Conservation (phyloP, 2,113 vertebrate species). For the Solenodon paradoxus region DNA sequence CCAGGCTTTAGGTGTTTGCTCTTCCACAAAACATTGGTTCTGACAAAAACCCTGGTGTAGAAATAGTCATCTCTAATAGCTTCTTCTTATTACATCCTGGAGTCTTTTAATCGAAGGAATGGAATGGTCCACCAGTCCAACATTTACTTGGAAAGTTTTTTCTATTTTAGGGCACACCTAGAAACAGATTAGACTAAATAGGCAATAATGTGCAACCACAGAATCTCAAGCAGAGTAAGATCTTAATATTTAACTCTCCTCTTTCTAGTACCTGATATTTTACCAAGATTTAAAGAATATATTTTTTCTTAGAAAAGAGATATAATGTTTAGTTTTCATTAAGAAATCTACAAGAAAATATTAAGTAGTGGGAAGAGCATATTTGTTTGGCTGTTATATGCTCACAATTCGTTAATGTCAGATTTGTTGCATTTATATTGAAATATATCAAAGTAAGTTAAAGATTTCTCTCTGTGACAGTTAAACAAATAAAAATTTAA, state of each 20-base stretch:
- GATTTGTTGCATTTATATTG: background rate
- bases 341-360: background rate
- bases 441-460: background rate
- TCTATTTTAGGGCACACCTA: slow-evolving; percentile 15
- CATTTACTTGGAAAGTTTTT: slow-evolving; percentile 16
- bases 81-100: background rate
- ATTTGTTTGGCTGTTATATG: background rate
- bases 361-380: background rate
- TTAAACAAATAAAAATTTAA: background rate
- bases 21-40: background rate
- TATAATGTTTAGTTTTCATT: background rate
- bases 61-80: slow-evolving; percentile 27
- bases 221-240: background rate
- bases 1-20: background rate
- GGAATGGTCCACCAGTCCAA: background rate
- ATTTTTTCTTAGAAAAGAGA: background rate
- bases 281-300: background rate
- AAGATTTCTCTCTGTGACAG: slow-evolving; percentile 11
- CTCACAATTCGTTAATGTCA: background rate
- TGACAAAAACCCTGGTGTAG: background rate
- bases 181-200: slow-evolving; percentile 10
- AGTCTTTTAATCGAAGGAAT: background rate
- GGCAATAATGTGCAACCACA: background rate
- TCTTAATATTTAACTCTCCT: slow-evolving; percentile 10
- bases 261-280: background rate